Evolutionary conservation across 2,797 vertebrate species (phyloP), one percentile per base, ranked within the genome.

Genomic region (Xyrichtys novacula): DNA sequence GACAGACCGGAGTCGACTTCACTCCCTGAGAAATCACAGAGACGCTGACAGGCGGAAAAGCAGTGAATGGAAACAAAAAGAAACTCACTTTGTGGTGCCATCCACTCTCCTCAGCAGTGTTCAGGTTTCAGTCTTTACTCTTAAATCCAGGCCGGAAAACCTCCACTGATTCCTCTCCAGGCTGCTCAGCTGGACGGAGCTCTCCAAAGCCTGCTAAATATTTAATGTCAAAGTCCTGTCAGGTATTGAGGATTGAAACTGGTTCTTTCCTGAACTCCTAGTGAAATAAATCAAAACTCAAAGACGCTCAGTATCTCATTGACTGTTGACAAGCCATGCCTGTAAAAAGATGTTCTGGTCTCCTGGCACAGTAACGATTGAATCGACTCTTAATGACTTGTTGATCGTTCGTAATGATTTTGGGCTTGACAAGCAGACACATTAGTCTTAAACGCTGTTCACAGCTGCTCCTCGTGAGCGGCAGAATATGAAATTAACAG

Each of bases 1-100:
- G 71, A 75, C 38, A 4, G 19, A 29, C 32, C 5, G 0, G 14
- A 65, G 32, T 40, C 4, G 36, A 68, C 46, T 20, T 67, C 34
- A 22, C 38, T 22, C 14, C 22, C 48, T 0, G 38, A 56, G 53
- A 71, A n/a, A 74, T 49, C 56, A 23, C 55, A 14, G 57, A 42
- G 32, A 54, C 40, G 47, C 44, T 65, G 70, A 72, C 67, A 58
- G 81, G 58, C 55, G 39, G 50, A 22, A 62, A 61, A 74, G 16
- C 55, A 65, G 42, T 16, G 17, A 11, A 34, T 9, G 22, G 36
- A 39, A 65, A 48, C 55, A 22, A 65, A 47, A 20, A 6, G 19
- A 42, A 40, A 29, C 55, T 31, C 19, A 32, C 52, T 62, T 58
- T n/a, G 50, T 7, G 25, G 28, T 4, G 1, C 29, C 1, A 31